These are phyloP conservation scores for Heliocidaris erythrogramma DNA, from an alignment of 35 echinoderm and acorn worm species.

Conservation along the genomic window DNA sequence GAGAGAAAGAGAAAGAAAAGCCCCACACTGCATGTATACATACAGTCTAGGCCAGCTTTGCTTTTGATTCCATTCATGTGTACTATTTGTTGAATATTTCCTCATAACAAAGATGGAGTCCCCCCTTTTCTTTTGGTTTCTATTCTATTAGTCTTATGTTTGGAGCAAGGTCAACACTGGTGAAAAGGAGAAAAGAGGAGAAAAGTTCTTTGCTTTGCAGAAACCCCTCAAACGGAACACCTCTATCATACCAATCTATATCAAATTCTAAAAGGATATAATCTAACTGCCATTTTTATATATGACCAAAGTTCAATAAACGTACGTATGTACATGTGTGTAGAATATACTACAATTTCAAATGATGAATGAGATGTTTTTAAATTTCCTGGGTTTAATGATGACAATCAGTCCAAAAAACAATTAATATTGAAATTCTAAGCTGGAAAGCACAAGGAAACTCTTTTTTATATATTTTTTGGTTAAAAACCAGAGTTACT, in stretches of 20 bases:
- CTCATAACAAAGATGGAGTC: not conserved
- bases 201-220: not conserved
- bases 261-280: not conserved
- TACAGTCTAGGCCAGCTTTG: not conserved
- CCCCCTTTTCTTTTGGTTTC: not conserved
- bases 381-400: no score
- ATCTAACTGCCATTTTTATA: not conserved
- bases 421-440: no score
- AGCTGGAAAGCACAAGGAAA: no score
- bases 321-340: no score
- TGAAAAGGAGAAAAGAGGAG: not conserved
- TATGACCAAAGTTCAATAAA: not conserved
- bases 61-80: not conserved
- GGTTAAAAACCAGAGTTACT: no score
- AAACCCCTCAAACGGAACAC: not conserved
- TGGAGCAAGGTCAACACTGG: not conserved
- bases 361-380: no score
- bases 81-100: not conserved
- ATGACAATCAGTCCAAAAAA: no score
- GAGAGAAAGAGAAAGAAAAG: not conserved
- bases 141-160: not conserved
- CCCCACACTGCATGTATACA: not conserved
- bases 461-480: no score
- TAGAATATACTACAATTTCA: no score
- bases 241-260: not conserved